Evolutionary conservation across 2,113 vertebrate species (phyloP).

Genomic region (Sporophila hypoxantha): DNA sequence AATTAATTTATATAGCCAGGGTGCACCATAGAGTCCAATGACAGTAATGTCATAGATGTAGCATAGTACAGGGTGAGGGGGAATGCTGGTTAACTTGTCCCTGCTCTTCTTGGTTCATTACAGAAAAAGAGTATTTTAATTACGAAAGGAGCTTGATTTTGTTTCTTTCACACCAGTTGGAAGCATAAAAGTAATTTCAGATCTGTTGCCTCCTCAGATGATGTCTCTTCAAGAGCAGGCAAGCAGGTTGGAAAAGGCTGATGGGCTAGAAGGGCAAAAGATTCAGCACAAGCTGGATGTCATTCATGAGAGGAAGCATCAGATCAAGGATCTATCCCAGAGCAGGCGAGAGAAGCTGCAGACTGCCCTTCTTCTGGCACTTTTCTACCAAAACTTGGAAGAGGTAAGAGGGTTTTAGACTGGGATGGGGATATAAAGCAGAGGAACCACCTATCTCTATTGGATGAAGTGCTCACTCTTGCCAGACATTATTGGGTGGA

Average conservation of each 20-base stretch:
- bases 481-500: neutral
- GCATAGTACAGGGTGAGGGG: neutral
- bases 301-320: conserved; percentile 55
- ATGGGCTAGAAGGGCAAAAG: conserved; percentile 51
- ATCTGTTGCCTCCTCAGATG: conserved; percentile 63
- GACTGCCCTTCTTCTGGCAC: conserved; percentile 64
- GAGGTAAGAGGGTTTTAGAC: conserved; percentile 68
- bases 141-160: neutral
- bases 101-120: neutral
- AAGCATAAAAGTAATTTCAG: neutral
- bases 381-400: conserved; percentile 71
- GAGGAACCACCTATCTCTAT: neutral
- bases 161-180: neutral
- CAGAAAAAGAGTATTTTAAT: neutral
- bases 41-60: neutral
- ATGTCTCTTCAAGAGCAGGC: conserved; percentile 74
- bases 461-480: neutral
- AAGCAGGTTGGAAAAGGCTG: conserved; percentile 42
- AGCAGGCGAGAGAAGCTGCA: conserved; percentile 71
- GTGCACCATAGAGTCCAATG: neutral
- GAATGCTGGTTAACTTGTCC: neutral
- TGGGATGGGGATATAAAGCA: neutral
- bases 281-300: conserved; percentile 62
- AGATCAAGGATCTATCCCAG: conserved; percentile 72
- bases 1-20: neutral